phyloP scores from a whole-genome alignment of 2,113 vertebrate genomes.

The Paracanthobrama guichenoti region DNA sequence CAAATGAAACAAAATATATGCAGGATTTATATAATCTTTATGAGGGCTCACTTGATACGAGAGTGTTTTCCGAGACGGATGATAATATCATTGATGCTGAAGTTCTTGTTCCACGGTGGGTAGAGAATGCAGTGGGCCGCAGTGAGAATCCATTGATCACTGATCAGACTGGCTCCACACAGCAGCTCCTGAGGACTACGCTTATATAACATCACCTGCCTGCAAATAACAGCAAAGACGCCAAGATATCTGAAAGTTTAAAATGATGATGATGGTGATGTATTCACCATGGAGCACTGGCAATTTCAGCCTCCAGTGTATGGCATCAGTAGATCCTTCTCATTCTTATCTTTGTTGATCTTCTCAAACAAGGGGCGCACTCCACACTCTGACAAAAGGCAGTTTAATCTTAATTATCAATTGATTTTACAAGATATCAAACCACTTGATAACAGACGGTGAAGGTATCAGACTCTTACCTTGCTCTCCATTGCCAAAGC shows the following conservation, averaged over 20 bases:
- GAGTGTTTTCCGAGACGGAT: conserved; percentile 91
- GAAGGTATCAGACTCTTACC: conserved; percentile 71
- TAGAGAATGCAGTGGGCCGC: conserved; percentile 95
- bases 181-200: conserved; percentile 89
- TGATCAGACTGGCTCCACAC: conserved; percentile 94
- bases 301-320: conserved; percentile 72
- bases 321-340: conserved; percentile 81
- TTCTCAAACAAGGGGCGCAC: conserved; percentile 87
- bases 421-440: conserved; percentile 2
- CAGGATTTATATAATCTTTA: neutral
- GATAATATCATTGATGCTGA: conserved; percentile 80
- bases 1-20: neutral
- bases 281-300: conserved; percentile 86
- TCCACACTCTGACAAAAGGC: conserved; percentile 81
- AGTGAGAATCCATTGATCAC: conserved; percentile 89
- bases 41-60: conserved; percentile 77
- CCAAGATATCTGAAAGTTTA: neutral
- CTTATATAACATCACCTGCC: conserved; percentile 97
- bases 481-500: conserved; percentile 87
- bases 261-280: no score
- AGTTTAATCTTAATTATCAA: neutral
- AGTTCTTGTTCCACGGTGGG: conserved; percentile 97
- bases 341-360: conserved; percentile 69
- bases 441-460: neutral
- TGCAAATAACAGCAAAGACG: conserved; percentile 57